Conservation (phyloP, 2,888 invertebrate genomes). For the Cantharis rustica region DNA sequence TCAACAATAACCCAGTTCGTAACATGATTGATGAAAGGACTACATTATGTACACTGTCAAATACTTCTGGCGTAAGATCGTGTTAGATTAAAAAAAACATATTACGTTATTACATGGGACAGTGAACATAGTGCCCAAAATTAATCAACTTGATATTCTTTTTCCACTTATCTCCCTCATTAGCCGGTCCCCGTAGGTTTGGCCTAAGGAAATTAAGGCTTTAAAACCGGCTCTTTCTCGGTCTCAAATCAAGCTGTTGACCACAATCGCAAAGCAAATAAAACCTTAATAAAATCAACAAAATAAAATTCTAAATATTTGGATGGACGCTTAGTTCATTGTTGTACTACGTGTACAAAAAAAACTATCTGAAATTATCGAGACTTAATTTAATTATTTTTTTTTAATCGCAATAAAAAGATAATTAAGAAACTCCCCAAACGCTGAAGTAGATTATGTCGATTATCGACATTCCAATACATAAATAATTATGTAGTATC, state of each 20-base stretch:
- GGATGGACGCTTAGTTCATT: not conserved
- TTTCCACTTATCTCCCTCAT: slow-evolving; percentile 42
- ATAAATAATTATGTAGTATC: too few relatives aligned
- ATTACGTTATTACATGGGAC: slow-evolving; percentile 40
- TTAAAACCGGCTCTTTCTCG: slow-evolving; percentile 38
- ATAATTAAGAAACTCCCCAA: not conserved
- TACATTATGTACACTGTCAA: slow-evolving; percentile 33
- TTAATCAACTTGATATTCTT: slow-evolving; percentile 39
- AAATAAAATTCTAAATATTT: not conserved
- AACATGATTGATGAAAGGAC: slow-evolving; percentile 33
- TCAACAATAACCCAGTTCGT: slow-evolving; percentile 19
- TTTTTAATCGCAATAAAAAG: not conserved
- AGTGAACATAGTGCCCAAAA: slow-evolving; percentile 39
- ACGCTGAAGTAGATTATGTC: not conserved
- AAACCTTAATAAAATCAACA: not conserved
- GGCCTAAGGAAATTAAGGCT: slow-evolving; percentile 39
- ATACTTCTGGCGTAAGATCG: slow-evolving; percentile 36
- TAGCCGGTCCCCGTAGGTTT: slow-evolving; percentile 40
- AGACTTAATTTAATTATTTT: not conserved
- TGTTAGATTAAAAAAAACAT: slow-evolving; percentile 40
- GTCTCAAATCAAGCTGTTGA: slow-evolving; percentile 29
- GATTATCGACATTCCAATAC: not conserved
- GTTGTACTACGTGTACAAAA: not conserved
- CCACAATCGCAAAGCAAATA: not conserved
- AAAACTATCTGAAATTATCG: not conserved